Base-by-base conservation (phyloP, 2,113 vertebrate genomes). In the Xiphorhynchus elegans region DNA sequence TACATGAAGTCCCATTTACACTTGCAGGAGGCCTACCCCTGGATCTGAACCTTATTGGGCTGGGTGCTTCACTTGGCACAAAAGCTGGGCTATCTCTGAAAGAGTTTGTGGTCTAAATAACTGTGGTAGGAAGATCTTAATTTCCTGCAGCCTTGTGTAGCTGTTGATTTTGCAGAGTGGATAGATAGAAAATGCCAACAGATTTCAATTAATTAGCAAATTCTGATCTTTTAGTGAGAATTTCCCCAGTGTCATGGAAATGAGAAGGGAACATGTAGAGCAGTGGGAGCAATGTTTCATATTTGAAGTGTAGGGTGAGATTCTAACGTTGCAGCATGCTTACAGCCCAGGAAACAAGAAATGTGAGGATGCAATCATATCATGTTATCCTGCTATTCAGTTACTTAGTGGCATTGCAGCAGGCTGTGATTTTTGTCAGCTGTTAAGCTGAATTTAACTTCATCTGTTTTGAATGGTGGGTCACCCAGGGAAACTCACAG, bases 341-440 rank as follows among this genome's bases (percentile, higher is more conserved):
- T 50, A 37, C 17, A 72, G 26, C n/a, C 25, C 47, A 62, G 40
- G 72, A 84, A 94, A 40, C 47, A 60, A 78, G 44, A 87, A 87
- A 89, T n/a, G 78, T n/a, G 62, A 89, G 44, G 66, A 56, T 76
- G 46, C 3, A 20, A 29, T 72, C 28, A 4, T 64, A 35, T 23
- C 9, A 3, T 16, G 44, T 84, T 73, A 79, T 42, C 46, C 40
- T 94, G 77, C 33, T 89, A 17, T 75, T 81, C 11, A 6, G 58
- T 84, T 92, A 31, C 66, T 46, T 72, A 16, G 49, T 87, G 66
- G 44, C 28, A 15, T 23, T 47, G n/a, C 84, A 82, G 73, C 74
- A 64, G 70, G 40, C 53, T 87, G 89, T 82, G 44, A 85, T 53
- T 92, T 94, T 79, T 91, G 44, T 91, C 87, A 94, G 26, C 52